Evolutionary conservation across 2,888 invertebrate genomes (phyloP), one percentile per base, ranked within the genome.

Genomic region (Venustoraphidia nigricollis): DNA sequence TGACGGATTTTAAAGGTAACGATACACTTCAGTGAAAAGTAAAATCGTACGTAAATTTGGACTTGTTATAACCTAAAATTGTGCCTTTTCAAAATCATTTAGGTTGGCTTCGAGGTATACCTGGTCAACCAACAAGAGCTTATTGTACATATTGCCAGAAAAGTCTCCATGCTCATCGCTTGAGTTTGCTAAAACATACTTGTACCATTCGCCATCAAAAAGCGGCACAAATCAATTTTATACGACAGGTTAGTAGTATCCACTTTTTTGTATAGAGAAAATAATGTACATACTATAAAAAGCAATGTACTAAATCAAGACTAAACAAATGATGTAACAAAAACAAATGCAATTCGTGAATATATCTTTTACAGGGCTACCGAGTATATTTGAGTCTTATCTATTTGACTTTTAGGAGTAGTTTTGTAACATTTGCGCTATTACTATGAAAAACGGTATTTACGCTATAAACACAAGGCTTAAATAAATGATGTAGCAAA

Each of bases 141-240:
- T 76, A 66, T 54, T 77, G 77, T 56, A 65, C 65, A 27, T 74
- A 68, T 54, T 77, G 77, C 53, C 68, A 72, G 49, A 75, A 75
- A 57, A 70, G 71, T 46, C 62, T 77, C 34, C 76, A 76, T 58
- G 76, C 76, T 5, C 76, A 76, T 61, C 64, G 76, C 48, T 59
- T 76, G 10, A 76, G 75, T 46, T 61, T 77, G 39, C 54, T 76
- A 40, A 76, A 77, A 53, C 77, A 77, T 54, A 76, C 74, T 40
- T 74, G 75, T 50, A 76, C 76, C 0, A 70, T 74, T 57, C 68
- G 74, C 49, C 77, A 77, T 59, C 74, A 75, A 52, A 70, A 73
- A 55, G 68, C 68, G 5, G 66, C 67, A 9, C 67, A 67, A 52
- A 51, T 61, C 27, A 60, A 62, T 50, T 58, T 54, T 37, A 56